Base-by-base conservation (phyloP, 2,113 vertebrate species). In the Melanocharis versteri region DNA sequence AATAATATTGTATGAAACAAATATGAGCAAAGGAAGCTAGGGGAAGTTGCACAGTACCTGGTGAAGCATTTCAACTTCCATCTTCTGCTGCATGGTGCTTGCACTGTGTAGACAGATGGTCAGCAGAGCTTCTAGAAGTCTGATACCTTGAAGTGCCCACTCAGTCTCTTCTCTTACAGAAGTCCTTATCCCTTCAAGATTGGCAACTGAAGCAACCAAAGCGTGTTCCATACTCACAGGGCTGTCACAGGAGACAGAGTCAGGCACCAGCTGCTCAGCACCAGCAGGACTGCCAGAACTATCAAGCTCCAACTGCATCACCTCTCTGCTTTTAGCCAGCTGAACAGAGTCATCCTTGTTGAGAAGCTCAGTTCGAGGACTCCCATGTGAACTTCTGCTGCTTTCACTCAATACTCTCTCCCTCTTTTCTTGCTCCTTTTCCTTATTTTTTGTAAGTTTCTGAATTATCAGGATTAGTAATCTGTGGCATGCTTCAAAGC, bases 71-170 rank as follows among this genome's bases (percentile, higher is more conserved):
- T 99, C 99, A 6, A 78, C 90, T 83, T 99, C 99, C 5, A 78
- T 83, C 97, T 98, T 99, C 92, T 99, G 98, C 68, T 98, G 98
- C 72, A 96, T 83, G 30, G 97, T 97, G 94, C 97, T 98, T 15
- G 97, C 96, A 71, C 99, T 98, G 80, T 99, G 99, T 21, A 99
- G 98, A 97, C 99, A 99, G 96, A 99, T 99, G 13, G 99, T 98
- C 94, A 99, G 93, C 76, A 99, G 97, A 44, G 99, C 98, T 97
- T 99, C 99, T 48, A 99, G 97, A 37, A 99, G 98, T 54, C 99
- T 98, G 72, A 99, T 98, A 83, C 98, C 98, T 45, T 99, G 98
- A 51, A 99, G 96, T 4, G 98, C 97, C 98, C 98, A 98, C 91
- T 99, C 98, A 44, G 97, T 97, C 86, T 98, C 98, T 81, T 94